These are phyloP conservation scores for Dendroctonus valens DNA, from an alignment of 1,140 invertebrate species.

Conservation along the genomic window DNA sequence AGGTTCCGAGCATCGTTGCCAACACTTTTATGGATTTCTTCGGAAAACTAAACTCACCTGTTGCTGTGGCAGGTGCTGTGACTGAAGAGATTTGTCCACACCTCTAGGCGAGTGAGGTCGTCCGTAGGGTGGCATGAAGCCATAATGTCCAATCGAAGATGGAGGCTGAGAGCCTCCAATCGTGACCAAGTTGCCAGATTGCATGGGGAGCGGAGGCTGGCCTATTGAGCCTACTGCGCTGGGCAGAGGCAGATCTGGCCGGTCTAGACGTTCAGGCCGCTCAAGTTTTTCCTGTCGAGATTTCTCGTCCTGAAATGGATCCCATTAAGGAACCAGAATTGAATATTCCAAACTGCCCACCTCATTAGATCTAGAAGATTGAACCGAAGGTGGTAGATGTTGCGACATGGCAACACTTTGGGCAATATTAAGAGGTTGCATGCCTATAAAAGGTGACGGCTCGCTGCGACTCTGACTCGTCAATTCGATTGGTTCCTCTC, in stretches of 20 bases:
- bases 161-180: conserved; percentile 53
- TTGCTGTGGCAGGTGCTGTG: conserved; percentile 56
- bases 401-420: conserved; percentile 45
- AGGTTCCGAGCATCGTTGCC: too few species aligned
- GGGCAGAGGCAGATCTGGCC: conserved; percentile 49
- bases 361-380: conserved; percentile 37
- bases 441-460: conserved; percentile 48
- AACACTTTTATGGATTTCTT: too few species aligned
- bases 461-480: conserved; percentile 50
- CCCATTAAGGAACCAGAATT: too few species aligned
- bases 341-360: neutral
- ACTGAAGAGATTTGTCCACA: conserved; percentile 43
- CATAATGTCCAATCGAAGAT: conserved; percentile 51
- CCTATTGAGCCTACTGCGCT: conserved; percentile 52
- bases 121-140: conserved; percentile 51
- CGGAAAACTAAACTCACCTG: neutral
- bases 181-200: conserved; percentile 57
- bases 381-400: conserved; percentile 43
- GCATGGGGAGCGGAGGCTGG: conserved; percentile 56
- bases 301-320: conserved; percentile 39
- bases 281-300: conserved; percentile 50
- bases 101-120: conserved; percentile 39
- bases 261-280: conserved; percentile 47
- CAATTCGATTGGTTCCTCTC: conserved; percentile 58
- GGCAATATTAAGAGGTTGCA: conserved; percentile 52